Evolutionary conservation across 1,140 invertebrate genomes (phyloP), one percentile per base, ranked within the genome.

Genomic region (Rhopalosiphum maidis): DNA sequence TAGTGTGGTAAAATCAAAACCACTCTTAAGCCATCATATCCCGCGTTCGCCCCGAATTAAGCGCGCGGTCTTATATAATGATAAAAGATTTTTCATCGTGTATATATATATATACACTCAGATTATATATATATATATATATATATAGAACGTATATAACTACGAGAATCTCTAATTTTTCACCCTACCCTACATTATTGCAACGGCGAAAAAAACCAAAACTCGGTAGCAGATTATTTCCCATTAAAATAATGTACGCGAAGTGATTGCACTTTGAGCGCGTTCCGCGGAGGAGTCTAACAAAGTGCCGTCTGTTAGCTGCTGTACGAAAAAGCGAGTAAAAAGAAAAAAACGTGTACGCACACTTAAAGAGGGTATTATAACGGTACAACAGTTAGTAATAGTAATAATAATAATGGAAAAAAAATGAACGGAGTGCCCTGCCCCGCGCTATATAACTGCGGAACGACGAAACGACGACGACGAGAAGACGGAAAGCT

Each of bases 161-260:
- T 48, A 87, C 7, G 41, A 41, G 35, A 30, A 60, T 43, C 4
- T 60, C 88, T 90, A 30, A 60, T 90, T 60, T n/a, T 90, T 90
- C 54, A 90, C 35, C 11, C 88, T 15, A 54, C 30, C 88, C 22
- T 55, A 1, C 23, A 4, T 37, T 30, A 37, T 37, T 8, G 22
- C 2, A 41, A 54, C 54, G 23, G 60, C 22, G 18, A 30, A 90
- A 89, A 35, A 37, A 89, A 37, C 25, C 89, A 60, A 89, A 89
- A 90, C 55, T 18, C 37, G 54, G 37, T 43, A 43, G 55, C 54
- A 41, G 55, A 90, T 90, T 90, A 60, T 68, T 90, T 68, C 25
- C 25, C 54, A 90, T 90, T 90, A 90, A 68, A 90, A 68, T 90
- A 90, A 90, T 90, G 89, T 46, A 68, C 89, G 41, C 55, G 55